Evolutionary conservation across 2,888 invertebrate species (phyloP).

Genomic region (Andrena marginata): DNA sequence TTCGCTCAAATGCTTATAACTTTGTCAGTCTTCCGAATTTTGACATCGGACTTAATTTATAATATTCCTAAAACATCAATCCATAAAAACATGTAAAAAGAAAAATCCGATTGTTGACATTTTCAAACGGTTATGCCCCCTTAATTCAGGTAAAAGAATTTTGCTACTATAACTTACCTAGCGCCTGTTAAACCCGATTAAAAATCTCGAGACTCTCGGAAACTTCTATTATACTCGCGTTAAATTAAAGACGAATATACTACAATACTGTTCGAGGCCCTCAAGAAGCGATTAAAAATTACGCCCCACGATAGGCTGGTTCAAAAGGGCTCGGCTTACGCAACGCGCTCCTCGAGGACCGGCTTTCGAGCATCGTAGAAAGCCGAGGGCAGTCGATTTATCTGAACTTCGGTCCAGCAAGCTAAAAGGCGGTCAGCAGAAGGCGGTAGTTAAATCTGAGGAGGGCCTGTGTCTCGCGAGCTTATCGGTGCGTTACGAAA

Average conservation of each 20-base stretch:
- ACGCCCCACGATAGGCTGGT: neutral
- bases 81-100: too few relatives aligned
- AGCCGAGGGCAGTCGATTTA: constrained; percentile 21
- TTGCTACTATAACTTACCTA: too few relatives aligned
- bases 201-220: too few relatives aligned
- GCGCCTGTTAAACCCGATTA: too few relatives aligned
- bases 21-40: too few relatives aligned
- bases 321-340: neutral
- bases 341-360: neutral
- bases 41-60: too few relatives aligned
- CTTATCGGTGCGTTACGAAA: constrained; percentile 38
- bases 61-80: too few relatives aligned
- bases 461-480: neutral
- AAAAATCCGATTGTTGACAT: too few relatives aligned
- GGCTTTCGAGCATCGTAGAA: neutral
- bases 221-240: neutral
- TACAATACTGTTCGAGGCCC: neutral
- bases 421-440: neutral
- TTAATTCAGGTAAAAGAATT: too few relatives aligned
- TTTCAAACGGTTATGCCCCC: too few relatives aligned
- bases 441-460: neutral
- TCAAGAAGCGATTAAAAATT: neutral
- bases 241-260: neutral
- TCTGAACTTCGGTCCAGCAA: constrained; percentile 3
- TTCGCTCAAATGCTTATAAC: too few relatives aligned